These are phyloP conservation scores for Stomorhina lunata DNA, from an alignment of 2,888 invertebrate species.

Conservation along the genomic window DNA sequence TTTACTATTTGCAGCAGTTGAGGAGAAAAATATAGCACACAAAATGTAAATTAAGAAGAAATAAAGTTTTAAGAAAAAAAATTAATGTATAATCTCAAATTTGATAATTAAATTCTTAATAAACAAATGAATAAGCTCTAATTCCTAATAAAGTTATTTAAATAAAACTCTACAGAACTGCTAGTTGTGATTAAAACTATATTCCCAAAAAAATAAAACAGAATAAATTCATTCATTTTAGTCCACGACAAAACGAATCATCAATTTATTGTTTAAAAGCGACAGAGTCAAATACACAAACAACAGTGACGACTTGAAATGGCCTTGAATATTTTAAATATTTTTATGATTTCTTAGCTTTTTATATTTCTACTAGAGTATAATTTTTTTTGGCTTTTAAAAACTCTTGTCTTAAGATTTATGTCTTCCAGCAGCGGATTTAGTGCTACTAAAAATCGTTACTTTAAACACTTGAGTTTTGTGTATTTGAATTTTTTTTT, in stretches of 20 bases:
- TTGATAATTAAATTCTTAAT: no score
- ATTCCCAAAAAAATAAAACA: neutral
- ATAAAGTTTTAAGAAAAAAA: no score
- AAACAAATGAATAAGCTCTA: no score
- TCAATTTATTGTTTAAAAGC: neutral
- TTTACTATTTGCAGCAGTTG: neutral
- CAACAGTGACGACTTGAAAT: neutral
- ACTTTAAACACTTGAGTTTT: neutral
- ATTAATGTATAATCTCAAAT: no score
- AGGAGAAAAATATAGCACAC: no score
- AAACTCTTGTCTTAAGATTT: slow-evolving; percentile 22
- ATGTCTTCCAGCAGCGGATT: neutral
- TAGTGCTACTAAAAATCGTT: slow-evolving; percentile 14
- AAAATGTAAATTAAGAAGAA: no score
- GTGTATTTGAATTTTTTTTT: neutral
- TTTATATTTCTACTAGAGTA: neutral
- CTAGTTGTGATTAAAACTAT: neutral
- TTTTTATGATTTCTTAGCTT: no score
- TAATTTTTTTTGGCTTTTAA: neutral
- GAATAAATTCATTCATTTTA: neutral
- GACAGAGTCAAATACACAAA: neutral
- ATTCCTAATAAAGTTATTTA: no score
- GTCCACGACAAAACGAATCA: neutral
- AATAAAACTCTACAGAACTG: no score
- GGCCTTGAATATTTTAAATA: slow-evolving; percentile 33